Evolutionary conservation across 64 coral and sea anemone genomes (phyloP), one percentile per base, ranked within the genome.

Genomic region (Exaiptasia diaphana): DNA sequence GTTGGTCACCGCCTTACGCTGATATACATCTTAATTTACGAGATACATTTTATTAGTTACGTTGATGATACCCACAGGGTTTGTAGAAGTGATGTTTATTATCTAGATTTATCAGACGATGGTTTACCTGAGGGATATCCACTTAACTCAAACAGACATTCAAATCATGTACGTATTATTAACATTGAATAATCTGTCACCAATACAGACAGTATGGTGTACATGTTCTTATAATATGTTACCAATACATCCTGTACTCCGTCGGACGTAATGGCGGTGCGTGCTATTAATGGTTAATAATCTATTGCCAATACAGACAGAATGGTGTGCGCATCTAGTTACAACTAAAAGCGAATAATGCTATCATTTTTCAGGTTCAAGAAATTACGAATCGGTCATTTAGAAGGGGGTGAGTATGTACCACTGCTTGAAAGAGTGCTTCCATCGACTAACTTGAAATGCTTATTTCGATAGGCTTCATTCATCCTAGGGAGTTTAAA

Each of bases 401-500:
- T 55, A 14, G 1, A 18, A 7, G 50, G 17, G 4, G 3, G 52
- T 24, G 52, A 21, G 18, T 20, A 18, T 15, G 52, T 15, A 0
- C 6, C 25, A 21, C 4, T 55, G n/a, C n/a, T n/a, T n/a, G n/a
- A n/a, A n/a, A n/a, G n/a, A n/a, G n/a, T n/a, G n/a, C n/a, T n/a
- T n/a, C n/a, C n/a, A n/a, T n/a, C n/a, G n/a, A n/a, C n/a, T n/a
- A n/a, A 14, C 6, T 1, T 20, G 20, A 15, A 20, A 9, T 4
- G 0, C 4, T 35, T 65, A 5, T 38, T 65, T 37, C 30, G n/a
- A n/a, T n/a, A 65, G 61, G 73, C 17, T 7, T 22, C 35, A 75
- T 75, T 54, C 73, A 86, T 40, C 22, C 65, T 12, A 80, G 24
- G 5, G 91, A 95, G 68, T 95, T 95, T 67, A 22, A 65, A 12